These are phyloP conservation scores for Butastur rufipennis DNA, from an alignment of 2,113 vertebrate species.

Conservation along the genomic window DNA sequence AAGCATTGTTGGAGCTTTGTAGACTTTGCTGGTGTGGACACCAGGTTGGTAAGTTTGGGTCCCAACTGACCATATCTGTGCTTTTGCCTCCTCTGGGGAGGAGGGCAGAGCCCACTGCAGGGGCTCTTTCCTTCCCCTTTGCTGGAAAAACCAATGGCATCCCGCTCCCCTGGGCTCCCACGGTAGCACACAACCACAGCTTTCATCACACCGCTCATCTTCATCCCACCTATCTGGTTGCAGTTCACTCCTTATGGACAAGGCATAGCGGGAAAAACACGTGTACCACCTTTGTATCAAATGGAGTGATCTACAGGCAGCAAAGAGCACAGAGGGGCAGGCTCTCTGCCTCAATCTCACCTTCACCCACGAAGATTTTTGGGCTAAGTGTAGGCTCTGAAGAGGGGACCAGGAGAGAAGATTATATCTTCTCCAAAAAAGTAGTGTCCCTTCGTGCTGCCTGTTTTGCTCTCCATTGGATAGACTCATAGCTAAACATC, in stretches of 20 bases:
- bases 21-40: background rate
- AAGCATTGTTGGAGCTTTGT: background rate
- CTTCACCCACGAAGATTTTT: background rate
- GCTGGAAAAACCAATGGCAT: background rate
- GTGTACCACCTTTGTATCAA: background rate
- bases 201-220: background rate
- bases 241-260: background rate
- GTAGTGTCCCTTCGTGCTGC: background rate
- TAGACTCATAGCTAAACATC: background rate
- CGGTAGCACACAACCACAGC: rapidly evolving
- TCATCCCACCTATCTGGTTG: background rate
- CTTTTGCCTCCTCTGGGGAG: background rate
- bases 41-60: background rate
- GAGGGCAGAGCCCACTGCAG: background rate
- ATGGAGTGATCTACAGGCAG: no score
- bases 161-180: background rate
- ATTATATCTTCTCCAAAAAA: background rate
- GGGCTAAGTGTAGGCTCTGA: background rate
- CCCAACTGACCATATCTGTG: background rate
- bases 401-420: background rate
- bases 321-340: background rate
- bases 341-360: background rate
- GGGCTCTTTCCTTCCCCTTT: background rate
- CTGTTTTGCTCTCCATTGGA: background rate
- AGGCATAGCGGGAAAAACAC: rapidly evolving